Conservation (phyloP, 2,888 invertebrate genomes). For the Hydrotaea diabolus region DNA sequence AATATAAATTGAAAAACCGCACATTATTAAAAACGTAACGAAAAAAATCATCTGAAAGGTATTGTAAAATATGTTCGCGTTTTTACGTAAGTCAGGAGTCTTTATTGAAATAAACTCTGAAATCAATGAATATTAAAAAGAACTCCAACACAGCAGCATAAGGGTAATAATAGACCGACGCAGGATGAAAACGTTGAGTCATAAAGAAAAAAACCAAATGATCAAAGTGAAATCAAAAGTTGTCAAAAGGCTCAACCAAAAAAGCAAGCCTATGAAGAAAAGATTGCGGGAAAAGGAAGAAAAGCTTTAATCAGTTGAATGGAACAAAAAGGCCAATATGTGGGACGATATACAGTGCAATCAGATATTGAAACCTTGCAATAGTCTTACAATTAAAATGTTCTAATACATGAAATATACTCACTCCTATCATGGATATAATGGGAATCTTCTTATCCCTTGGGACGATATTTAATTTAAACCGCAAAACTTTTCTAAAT, state of each 20-base stretch:
- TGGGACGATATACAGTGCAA: too few species aligned
- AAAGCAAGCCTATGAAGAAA: neutral
- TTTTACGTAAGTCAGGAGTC: constrained; percentile 7
- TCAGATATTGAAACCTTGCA: too few species aligned
- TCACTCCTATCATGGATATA: too few species aligned
- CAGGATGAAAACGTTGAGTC: neutral
- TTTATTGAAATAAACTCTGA: constrained; percentile 33
- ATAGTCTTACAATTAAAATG: too few species aligned
- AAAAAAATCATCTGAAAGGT: constrained; percentile 38
- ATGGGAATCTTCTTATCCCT: too few species aligned
- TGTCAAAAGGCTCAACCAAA: neutral
- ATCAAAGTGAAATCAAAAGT: constrained; percentile 21
- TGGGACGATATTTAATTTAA: too few species aligned
- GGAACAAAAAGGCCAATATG: too few species aligned
- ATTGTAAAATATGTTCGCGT: constrained; percentile 34
- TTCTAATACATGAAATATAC: too few species aligned
- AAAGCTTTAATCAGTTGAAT: too few species aligned
- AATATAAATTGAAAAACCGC: constrained; percentile 67
- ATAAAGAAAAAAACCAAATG: neutral
- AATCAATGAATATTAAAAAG: constrained; percentile 36
- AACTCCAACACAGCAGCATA: neutral
- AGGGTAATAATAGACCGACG: neutral
- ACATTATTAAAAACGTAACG: constrained; percentile 52
- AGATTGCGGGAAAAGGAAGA: neutral
- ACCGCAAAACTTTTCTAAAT: too few species aligned